phyloP scores from a whole-genome alignment of 2,797 vertebrate species.

The Chelon labrosus region DNA sequence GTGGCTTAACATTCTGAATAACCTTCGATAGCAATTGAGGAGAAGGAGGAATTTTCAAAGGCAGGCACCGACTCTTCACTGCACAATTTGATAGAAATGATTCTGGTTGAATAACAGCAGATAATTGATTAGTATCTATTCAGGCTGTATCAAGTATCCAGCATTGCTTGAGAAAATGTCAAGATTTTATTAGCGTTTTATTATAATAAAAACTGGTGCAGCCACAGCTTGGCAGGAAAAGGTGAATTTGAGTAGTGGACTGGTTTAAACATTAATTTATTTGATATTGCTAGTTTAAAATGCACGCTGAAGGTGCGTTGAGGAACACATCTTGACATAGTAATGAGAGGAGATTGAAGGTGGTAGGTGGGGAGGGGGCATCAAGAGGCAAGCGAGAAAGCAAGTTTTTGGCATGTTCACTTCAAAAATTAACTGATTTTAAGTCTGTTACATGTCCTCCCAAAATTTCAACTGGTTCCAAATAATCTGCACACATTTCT shows the following conservation, averaged over 20 bases:
- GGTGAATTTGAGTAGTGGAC: conserved; percentile 3
- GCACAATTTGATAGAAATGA: not conserved
- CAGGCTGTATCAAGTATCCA: conserved; percentile 18
- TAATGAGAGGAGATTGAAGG: too few relatives aligned
- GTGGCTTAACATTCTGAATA: conserved; percentile 15
- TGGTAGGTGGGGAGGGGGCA: too few relatives aligned
- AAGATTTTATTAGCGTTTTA: conserved; percentile 12
- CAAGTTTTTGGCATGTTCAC: too few relatives aligned
- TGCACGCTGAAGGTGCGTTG: conserved; percentile 16
- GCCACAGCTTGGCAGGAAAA: conserved; percentile 18
- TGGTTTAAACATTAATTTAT: too few relatives aligned
- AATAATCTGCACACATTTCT: too few relatives aligned
- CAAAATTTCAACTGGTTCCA: too few relatives aligned
- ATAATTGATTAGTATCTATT: conserved; percentile 48
- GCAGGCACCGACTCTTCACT: not conserved
- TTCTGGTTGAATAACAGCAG: conserved; percentile 24
- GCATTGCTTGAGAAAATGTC: conserved; percentile 33
- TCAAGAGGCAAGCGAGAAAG: too few relatives aligned
- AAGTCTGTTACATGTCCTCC: too few relatives aligned
- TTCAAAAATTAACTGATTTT: too few relatives aligned
- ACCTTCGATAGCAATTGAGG: conserved; percentile 7
- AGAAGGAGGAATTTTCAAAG: conserved; percentile 7
- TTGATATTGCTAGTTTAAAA: conserved; percentile 22
- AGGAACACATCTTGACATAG: not conserved
- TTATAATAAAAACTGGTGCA: conserved; percentile 21